Percentiles rank a stretch among this genome's conserved stretches.
These are phyloP conservation scores for Erynnis tages DNA, from an alignment of 2,888 invertebrate genomes.

Conservation along the genomic window DNA sequence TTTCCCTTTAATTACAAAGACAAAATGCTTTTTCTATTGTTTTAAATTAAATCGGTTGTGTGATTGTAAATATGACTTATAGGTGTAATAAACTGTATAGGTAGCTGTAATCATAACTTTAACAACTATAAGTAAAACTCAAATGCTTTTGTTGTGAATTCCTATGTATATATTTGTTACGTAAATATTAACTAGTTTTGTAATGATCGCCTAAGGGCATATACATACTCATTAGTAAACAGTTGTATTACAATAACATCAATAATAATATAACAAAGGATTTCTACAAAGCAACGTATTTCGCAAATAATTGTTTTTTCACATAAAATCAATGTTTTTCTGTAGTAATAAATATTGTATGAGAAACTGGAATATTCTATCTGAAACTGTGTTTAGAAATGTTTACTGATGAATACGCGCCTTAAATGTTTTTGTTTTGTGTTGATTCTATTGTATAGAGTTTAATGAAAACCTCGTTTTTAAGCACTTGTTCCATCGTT, in stretches of 20 bases:
- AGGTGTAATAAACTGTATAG: conserved; percentile 44
- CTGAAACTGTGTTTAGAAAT: too few species aligned
- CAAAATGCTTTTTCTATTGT: conserved; percentile 45
- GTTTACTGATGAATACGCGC: too few species aligned
- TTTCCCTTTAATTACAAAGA: not conserved
- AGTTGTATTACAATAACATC: too few species aligned
- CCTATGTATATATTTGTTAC: conserved; percentile 46
- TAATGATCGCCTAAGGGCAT: conserved; percentile 24
- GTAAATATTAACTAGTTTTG: conserved; percentile 42
- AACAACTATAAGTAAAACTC: conserved; percentile 5
- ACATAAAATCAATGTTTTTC: too few species aligned
- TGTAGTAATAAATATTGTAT: too few species aligned
- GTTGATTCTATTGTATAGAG: conserved; percentile 76
- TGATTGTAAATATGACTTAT: conserved; percentile 66
- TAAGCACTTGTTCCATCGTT: not conserved
- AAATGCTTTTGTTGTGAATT: conserved; percentile 61
- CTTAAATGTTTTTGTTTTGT: conserved; percentile 61
- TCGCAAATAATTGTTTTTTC: too few species aligned
- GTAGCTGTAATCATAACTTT: conserved; percentile 32
- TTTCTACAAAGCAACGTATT: too few species aligned
- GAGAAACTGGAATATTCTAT: too few species aligned
- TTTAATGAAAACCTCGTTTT: conserved; percentile 56
- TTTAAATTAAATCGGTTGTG: conserved; percentile 65
- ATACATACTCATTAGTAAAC: too few species aligned
- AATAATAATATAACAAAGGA: too few species aligned